phyloP scores from a whole-genome alignment of 2,113 vertebrate species.

The Corythornis madagascariensis region DNA sequence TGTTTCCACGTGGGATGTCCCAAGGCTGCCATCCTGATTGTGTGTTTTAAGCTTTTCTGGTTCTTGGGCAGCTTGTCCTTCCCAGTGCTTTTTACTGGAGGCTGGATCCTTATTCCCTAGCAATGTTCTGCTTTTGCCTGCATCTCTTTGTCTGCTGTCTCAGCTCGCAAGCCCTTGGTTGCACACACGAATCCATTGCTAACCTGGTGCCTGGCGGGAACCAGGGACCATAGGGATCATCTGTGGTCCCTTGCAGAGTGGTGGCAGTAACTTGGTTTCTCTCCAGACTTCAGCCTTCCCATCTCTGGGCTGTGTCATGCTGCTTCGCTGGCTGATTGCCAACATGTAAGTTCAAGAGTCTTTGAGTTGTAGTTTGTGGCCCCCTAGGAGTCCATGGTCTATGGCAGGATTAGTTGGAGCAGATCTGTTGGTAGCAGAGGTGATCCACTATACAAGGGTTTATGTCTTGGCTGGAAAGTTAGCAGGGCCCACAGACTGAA shows the following conservation, averaged over 20 bases:
- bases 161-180: accelerated
- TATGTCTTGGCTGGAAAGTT: neutral
- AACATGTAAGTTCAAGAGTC: neutral
- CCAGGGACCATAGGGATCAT: accelerated
- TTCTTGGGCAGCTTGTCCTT: neutral
- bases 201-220: neutral
- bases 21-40: accelerated
- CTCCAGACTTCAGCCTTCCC: neutral
- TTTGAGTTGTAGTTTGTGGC: neutral
- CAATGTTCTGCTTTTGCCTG: neutral
- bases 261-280: neutral
- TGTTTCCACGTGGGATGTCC: neutral
- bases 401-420: neutral
- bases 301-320: neutral
- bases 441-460: neutral
- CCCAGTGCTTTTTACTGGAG: neutral
- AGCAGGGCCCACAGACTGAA: neutral
- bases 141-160: neutral
- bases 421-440: neutral
- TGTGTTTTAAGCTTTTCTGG: neutral
- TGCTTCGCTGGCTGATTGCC: neutral
- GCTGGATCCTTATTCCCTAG: neutral
- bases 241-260: neutral
- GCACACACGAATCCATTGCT: accelerated
- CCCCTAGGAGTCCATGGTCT: neutral